A percentile compares a stretch with the other conserved stretches of the same genome.
Conservation (phyloP, 2,888 invertebrate genomes). For the Chrysotoxum bicinctum region DNA sequence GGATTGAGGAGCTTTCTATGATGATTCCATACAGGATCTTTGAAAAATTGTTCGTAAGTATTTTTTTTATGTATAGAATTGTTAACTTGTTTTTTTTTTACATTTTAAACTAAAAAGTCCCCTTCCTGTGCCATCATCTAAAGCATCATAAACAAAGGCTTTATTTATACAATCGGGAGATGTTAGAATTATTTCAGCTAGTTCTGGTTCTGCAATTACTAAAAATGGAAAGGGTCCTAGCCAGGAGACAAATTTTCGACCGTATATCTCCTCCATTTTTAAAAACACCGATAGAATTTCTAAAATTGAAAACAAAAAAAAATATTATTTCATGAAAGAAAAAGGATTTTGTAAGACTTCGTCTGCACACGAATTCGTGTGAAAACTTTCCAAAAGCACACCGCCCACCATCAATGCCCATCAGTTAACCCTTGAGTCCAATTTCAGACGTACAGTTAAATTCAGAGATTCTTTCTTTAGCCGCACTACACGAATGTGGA, state of each 20-base stretch:
- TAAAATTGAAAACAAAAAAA: constrained; percentile 3
- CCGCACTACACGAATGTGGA: too few species aligned
- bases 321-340: background rate
- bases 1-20: constrained; percentile 79
- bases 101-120: constrained; percentile 78
- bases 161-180: constrained; percentile 78
- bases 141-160: constrained; percentile 76
- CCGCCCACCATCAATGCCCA: too few species aligned
- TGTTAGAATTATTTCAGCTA: constrained; percentile 77
- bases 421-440: too few species aligned
- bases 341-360: too few species aligned
- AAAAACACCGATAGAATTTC: constrained; percentile 54
- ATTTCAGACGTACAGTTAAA: too few species aligned
- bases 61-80: background rate
- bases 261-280: constrained; percentile 69
- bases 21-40: constrained; percentile 78
- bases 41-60: background rate
- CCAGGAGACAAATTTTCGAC: constrained; percentile 77
- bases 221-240: constrained; percentile 79
- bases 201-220: constrained; percentile 77
- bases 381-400: too few species aligned
- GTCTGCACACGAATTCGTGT: background rate
- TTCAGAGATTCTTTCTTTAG: too few species aligned
- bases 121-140: constrained; percentile 77
- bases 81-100: constrained; percentile 40